Evolutionary conservation across 1,140 invertebrate species (phyloP).

Genomic region (Pinna nobilis): DNA sequence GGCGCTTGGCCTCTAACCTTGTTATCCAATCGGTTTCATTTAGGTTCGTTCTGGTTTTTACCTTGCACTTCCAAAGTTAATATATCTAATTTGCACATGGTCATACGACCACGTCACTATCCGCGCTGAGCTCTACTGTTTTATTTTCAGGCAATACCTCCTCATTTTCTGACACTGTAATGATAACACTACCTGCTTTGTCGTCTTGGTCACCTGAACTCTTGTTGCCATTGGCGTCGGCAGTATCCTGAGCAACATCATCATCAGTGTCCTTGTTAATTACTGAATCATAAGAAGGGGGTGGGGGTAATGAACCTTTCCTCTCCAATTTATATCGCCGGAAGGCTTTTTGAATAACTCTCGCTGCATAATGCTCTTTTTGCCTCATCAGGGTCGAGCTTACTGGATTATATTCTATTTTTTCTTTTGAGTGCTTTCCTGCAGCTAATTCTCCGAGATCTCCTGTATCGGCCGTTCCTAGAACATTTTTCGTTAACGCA

Average conservation of each 20-base stretch:
- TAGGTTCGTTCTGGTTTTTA: neutral
- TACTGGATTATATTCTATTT: slow-evolving; percentile 92
- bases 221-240: too few relatives aligned
- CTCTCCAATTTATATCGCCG: slow-evolving; percentile 30
- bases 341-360: slow-evolving; percentile 96
- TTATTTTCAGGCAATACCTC: slow-evolving; percentile 18
- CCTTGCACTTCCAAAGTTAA: slow-evolving; percentile 4
- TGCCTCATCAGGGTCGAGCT: slow-evolving; percentile 95
- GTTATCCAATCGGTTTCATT: slow-evolving; percentile 7
- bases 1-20: neutral
- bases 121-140: slow-evolving; percentile 65
- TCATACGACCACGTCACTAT: slow-evolving; percentile 72
- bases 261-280: slow-evolving; percentile 36
- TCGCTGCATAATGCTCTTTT: slow-evolving; percentile 95
- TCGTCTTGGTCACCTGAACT: too few relatives aligned
- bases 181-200: too few relatives aligned
- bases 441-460: slow-evolving; percentile 81
- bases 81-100: neutral
- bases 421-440: slow-evolving; percentile 82
- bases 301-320: slow-evolving; percentile 26
- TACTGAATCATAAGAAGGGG: slow-evolving; percentile 46
- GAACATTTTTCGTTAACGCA: slow-evolving; percentile 93
- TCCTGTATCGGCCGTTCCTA: slow-evolving; percentile 83
- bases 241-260: slow-evolving; percentile 23
- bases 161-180: slow-evolving; percentile 23